phyloP scores from a whole-genome alignment of 2,888 invertebrate genomes.

The Habrosyne pyritoides region DNA sequence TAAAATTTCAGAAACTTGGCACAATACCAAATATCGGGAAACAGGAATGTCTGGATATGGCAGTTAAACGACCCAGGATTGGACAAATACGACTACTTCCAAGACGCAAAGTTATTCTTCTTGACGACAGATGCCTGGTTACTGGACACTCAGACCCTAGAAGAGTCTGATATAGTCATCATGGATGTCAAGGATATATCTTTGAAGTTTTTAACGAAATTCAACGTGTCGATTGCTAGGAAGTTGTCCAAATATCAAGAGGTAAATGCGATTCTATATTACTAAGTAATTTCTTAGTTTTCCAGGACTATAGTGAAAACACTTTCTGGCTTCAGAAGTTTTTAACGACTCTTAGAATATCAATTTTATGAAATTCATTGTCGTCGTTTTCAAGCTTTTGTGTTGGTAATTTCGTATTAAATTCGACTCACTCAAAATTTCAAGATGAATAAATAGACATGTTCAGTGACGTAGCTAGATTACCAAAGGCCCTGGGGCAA shows the following conservation, averaged over 20 bases:
- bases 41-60: constrained; percentile 67
- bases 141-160: constrained; percentile 42
- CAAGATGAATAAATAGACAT: too few species aligned
- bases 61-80: constrained; percentile 74
- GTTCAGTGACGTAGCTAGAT: too few species aligned
- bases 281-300: too few species aligned
- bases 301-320: too few species aligned
- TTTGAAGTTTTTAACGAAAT: constrained; percentile 78
- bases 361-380: too few species aligned
- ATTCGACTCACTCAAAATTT: too few species aligned
- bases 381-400: too few species aligned
- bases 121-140: constrained; percentile 62
- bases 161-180: constrained; percentile 59
- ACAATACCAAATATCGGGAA: constrained; percentile 49
- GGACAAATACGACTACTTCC: constrained; percentile 63
- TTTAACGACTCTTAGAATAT: too few species aligned
- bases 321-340: too few species aligned
- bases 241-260: constrained; percentile 86
- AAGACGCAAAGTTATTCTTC: constrained; percentile 63
- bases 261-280: too few species aligned
- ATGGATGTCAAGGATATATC: constrained; percentile 69
- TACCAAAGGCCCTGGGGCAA: too few species aligned
- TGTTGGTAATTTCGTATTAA: too few species aligned
- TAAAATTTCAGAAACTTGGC: constrained; percentile 58
- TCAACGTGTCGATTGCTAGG: constrained; percentile 86